Evolutionary conservation across 2,888 invertebrate species (phyloP).

Genomic region (Pasiphila rectangulata): DNA sequence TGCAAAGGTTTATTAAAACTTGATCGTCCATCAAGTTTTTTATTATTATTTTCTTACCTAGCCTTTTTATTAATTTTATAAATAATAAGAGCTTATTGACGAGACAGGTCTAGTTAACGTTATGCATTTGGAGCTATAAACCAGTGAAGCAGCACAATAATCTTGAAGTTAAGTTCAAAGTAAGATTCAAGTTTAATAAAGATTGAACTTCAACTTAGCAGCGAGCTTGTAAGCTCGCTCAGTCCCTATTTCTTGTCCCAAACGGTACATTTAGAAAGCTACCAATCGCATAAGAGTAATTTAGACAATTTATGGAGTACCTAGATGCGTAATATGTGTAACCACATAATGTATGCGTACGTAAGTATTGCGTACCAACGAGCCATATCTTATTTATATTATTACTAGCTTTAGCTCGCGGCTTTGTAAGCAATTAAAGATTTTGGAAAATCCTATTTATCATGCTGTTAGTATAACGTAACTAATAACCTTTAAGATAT

Average conservation of each 20-base stretch:
- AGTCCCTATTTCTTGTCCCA: constrained; percentile 29
- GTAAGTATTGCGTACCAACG: constrained; percentile 20
- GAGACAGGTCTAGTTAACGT: too few species aligned
- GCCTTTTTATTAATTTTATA: too few species aligned
- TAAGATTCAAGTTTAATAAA: background rate
- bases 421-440: too few species aligned
- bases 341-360: constrained; percentile 4
- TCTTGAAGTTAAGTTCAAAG: background rate
- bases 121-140: too few species aligned
- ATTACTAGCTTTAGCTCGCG: too few species aligned
- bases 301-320: constrained; percentile 51
- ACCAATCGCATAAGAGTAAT: constrained; percentile 55
- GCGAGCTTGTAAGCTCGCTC: background rate
- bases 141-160: background rate
- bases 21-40: too few species aligned
- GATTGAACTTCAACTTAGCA: background rate
- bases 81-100: too few species aligned
- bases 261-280: constrained; percentile 58
- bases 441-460: too few species aligned
- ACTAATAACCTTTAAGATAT: too few species aligned
- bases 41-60: too few species aligned
- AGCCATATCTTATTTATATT: constrained; percentile 23
- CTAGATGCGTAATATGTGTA: constrained; percentile 36
- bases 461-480: too few species aligned
- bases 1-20: too few species aligned